Base-by-base conservation (phyloP, 2,113 vertebrate species). In the Laticauda laticaudata region DNA sequence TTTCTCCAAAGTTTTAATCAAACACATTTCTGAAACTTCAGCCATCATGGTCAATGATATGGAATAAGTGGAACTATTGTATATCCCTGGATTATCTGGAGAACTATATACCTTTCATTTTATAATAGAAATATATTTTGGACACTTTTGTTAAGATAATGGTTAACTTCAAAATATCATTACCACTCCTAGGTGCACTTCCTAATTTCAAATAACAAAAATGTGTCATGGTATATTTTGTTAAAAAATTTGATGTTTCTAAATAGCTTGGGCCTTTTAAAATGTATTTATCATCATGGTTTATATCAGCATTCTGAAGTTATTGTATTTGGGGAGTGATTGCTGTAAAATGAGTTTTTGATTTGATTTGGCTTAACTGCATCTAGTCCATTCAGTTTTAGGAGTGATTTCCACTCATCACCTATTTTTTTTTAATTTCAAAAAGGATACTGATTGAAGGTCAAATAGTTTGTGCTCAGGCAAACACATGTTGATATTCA, bases 161-260 rank as follows among this genome's bases (percentile, higher is more conserved):
- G 0, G 59, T 94, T 5, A 91, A 34, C 1, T 93, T 91, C 89
- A 69, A 93, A 93, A 94, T 86, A 34, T 81, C 48, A 64, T 94
- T 90, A 5, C 24, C 94, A 87, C 29, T 89, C 89, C 8, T 95
- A 56, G 24, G 75, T 86, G 89, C 91, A 85, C 6, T 91, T 12
- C 0, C 61, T 29, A 57, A 96, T 97, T 95, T 92, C 75, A 92
- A 92, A 90, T 75, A 21, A 90, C 4, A 90, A 53, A 94, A 93
- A 26, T 55, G 75, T 54, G 56, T 87, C n/a, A 48, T 34, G 45
- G 43, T 87, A 51, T n/a, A 64, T 92, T 87, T 34, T 18, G 4
- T 86, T 87, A n/a, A 57, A 92, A 87, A 61, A 64, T 39, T 11
- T 14, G 51, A 29, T 59, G 11, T 34, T 4, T 87, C 55, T 61